phyloP scores from a whole-genome alignment of 2,888 invertebrate species.

The Lumbricus terrestris region DNA sequence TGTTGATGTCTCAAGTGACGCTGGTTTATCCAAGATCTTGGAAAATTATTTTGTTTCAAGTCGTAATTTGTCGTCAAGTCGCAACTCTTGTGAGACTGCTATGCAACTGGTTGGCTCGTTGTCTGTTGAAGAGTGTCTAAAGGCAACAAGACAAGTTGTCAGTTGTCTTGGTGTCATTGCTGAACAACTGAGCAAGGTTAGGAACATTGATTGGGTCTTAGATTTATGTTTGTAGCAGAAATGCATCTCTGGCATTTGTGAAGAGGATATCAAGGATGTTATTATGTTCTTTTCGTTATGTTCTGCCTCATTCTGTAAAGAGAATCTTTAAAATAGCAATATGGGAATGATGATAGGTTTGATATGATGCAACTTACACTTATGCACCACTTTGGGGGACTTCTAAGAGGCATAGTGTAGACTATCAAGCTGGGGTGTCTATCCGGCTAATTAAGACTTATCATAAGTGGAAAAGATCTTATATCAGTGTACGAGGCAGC shows the following conservation, averaged over 20 bases:
- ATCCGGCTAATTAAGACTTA: background rate
- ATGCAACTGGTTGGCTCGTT: background rate
- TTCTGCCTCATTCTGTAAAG: background rate
- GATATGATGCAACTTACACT: background rate
- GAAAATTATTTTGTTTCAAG: background rate
- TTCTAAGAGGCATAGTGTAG: background rate
- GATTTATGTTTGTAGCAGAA: background rate
- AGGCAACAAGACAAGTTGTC: background rate
- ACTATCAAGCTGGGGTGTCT: background rate
- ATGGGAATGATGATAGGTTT: background rate
- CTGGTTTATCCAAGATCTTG: background rate
- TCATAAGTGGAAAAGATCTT: background rate
- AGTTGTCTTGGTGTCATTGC: background rate
- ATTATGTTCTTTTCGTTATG: background rate
- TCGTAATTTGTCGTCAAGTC: background rate
- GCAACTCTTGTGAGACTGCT: background rate
- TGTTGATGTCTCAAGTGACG: background rate
- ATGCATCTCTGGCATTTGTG: background rate
- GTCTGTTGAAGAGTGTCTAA: background rate
- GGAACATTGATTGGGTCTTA: background rate
- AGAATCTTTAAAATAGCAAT: background rate
- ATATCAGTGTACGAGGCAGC: background rate
- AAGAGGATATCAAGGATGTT: background rate
- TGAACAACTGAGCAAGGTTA: background rate
- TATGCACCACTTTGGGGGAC: background rate